Evolutionary conservation across 2,113 vertebrate species (phyloP).

Genomic region (Tringa solitaria): DNA sequence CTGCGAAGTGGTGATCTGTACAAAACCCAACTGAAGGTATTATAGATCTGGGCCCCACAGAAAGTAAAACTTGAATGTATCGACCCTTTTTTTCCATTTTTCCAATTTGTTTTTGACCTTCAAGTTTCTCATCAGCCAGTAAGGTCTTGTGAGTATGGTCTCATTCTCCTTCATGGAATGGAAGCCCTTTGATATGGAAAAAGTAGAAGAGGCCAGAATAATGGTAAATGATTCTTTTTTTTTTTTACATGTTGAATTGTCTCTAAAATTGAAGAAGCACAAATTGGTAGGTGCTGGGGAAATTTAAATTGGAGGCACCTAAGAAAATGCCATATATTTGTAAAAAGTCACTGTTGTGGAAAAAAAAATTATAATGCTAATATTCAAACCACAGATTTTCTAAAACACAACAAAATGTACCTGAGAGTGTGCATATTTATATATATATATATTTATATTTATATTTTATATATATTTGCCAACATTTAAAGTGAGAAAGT

Average conservation of each 20-base stretch:
- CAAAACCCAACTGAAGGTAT: background rate
- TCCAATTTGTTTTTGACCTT: conserved; percentile 33
- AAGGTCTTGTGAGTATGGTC: background rate
- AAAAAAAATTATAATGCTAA: conserved; percentile 28
- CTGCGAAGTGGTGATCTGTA: conserved; percentile 23
- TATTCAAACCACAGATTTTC: conserved; percentile 73
- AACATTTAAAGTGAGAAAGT: conserved; percentile 65
- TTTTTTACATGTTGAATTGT: background rate
- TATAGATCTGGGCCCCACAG: background rate
- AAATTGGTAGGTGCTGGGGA: background rate
- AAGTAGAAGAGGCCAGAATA: background rate
- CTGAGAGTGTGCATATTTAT: conserved; percentile 76
- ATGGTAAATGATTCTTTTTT: background rate
- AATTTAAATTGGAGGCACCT: conserved; percentile 28
- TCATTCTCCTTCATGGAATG: background rate
- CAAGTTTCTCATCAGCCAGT: conserved; percentile 22
- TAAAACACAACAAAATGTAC: conserved; percentile 76
- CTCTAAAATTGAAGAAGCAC: background rate
- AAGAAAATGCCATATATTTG: conserved; percentile 20
- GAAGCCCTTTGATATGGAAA: conserved; percentile 12
- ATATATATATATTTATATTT: conserved; percentile 64
- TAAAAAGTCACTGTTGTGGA: conserved; percentile 21
- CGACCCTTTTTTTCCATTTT: background rate
- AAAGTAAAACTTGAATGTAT: background rate
- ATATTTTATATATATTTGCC: conserved; percentile 63